Evolutionary conservation across 1,140 invertebrate genomes (phyloP).

Genomic region (Drosophila quadrilineata): DNA sequence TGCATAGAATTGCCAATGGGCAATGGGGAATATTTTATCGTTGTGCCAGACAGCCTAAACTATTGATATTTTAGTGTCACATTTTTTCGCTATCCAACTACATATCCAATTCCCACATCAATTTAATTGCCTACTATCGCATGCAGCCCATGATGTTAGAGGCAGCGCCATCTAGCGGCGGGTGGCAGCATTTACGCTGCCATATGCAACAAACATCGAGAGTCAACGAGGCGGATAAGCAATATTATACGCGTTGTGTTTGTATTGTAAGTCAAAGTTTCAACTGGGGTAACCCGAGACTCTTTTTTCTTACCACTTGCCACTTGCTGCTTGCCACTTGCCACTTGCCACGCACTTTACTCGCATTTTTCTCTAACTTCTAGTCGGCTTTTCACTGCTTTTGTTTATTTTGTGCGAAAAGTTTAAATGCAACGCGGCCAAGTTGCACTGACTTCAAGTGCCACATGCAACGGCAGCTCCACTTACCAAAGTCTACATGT

Average conservation of each 20-base stretch:
- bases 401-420: slow-evolving; percentile 37
- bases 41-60: background rate
- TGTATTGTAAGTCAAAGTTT: slow-evolving; percentile 25
- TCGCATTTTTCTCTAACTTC: slow-evolving; percentile 8
- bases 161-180: slow-evolving; percentile 60
- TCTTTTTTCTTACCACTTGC: background rate
- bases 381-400: slow-evolving; percentile 37
- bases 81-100: slow-evolving; percentile 2
- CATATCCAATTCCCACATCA: slow-evolving; percentile 81
- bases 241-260: too few species aligned
- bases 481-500: background rate
- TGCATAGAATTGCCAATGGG: slow-evolving; percentile 12
- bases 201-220: slow-evolving; percentile 77
- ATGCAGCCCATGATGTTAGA: slow-evolving; percentile 72
- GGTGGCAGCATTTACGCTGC: slow-evolving; percentile 74
- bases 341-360: slow-evolving; percentile 23
- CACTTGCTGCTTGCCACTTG: slow-evolving; percentile 23
- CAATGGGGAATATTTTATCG: slow-evolving; percentile 25
- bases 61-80: background rate
- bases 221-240: slow-evolving; percentile 79
- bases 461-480: slow-evolving; percentile 18
- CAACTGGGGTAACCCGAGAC: background rate
- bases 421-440: slow-evolving; percentile 41
- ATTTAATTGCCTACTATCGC: slow-evolving; percentile 79
- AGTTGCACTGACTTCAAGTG: slow-evolving; percentile 39